phyloP scores from a whole-genome alignment of 2,888 invertebrate species.

The Drosophila antonietae region DNA sequence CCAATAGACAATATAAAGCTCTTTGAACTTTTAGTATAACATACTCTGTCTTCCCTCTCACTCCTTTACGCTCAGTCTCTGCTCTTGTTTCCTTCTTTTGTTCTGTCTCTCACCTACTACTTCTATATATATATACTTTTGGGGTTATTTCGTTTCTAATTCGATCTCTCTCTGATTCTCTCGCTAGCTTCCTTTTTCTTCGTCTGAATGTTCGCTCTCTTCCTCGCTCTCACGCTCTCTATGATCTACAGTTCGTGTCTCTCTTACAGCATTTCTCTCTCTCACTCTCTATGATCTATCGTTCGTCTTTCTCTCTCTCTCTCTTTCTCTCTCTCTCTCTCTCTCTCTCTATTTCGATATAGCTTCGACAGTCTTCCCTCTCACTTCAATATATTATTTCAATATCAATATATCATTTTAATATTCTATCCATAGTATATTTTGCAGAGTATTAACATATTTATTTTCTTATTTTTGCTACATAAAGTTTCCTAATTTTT shows the following conservation, averaged over 20 bases:
- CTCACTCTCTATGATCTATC: not conserved
- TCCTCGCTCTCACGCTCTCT: too few relatives aligned
- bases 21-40: too few relatives aligned
- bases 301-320: not conserved
- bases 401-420: too few relatives aligned
- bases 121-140: too few relatives aligned
- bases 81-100: too few relatives aligned
- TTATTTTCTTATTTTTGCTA: accelerated
- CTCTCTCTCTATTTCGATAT: too few relatives aligned
- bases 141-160: too few relatives aligned
- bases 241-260: too few relatives aligned
- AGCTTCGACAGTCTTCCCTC: too few relatives aligned
- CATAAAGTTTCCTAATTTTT: not conserved
- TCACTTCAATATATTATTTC: too few relatives aligned
- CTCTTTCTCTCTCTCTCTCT: not conserved
- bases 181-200: too few relatives aligned
- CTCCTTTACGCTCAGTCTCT: not conserved
- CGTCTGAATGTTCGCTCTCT: too few relatives aligned
- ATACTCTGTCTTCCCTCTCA: not conserved
- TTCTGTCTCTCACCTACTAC: not conserved
- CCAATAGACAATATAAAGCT: not conserved
- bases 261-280: not conserved
- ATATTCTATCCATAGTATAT: not conserved
- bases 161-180: not conserved
- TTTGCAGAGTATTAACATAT: constrained; percentile 14